A percentile compares a stretch with the other conserved stretches of the same genome.
phyloP scores from a whole-genome alignment of 2,113 vertebrate species.

The Zosterops japonicus region DNA sequence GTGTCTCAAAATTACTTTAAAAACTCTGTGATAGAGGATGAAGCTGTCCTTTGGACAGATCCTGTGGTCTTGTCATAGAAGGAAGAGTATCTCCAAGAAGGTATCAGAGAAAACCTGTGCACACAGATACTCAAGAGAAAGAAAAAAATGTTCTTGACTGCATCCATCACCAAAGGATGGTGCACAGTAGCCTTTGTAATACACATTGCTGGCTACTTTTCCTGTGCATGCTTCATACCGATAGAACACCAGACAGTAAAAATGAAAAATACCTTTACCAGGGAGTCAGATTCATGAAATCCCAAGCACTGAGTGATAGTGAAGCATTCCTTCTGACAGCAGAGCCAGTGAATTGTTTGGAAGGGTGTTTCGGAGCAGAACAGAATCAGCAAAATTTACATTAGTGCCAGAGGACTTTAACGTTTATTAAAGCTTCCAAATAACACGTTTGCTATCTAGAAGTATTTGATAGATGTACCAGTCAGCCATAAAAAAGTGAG shows the following conservation, averaged over 20 bases:
- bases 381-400: constrained; percentile 3
- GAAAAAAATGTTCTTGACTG: not conserved
- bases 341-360: not conserved
- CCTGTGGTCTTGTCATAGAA: rapidly evolving
- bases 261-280: not conserved
- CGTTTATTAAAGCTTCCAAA: constrained; percentile 67
- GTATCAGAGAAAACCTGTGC: not conserved
- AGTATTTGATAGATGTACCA: constrained; percentile 57
- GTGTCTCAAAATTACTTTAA: not conserved
- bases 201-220: not conserved
- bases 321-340: not conserved
- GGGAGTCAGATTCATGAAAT: not conserved
- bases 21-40: not conserved
- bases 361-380: not conserved
- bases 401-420: constrained; percentile 31
- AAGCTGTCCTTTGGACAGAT: not conserved
- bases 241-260: not conserved
- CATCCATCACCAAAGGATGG: not conserved
- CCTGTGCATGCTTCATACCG: rapidly evolving
- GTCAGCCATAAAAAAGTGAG: constrained; percentile 56
- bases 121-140: not conserved
- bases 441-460: constrained; percentile 50
- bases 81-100: not conserved
- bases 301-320: not conserved
- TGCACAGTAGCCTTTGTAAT: not conserved